Conservation (phyloP, 2,113 vertebrate species). For the Pithys albifrons region DNA sequence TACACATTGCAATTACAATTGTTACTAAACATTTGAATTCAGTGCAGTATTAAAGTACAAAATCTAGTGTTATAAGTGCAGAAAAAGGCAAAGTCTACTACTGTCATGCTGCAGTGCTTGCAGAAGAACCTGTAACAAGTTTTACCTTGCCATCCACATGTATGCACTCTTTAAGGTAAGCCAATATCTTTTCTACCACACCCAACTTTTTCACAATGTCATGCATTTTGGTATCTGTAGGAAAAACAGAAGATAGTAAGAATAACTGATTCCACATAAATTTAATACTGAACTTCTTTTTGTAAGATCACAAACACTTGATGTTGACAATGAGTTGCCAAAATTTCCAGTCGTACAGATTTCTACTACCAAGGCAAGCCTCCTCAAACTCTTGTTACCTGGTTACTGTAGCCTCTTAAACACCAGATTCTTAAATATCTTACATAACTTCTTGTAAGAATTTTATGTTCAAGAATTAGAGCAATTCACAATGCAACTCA, state of each 20-base stretch:
- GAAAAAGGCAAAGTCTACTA: neutral
- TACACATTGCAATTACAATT: neutral
- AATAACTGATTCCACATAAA: neutral
- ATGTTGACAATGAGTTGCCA: neutral
- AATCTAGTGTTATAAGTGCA: neutral
- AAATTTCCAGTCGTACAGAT: neutral
- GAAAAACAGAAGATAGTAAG: neutral
- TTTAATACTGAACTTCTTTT: neutral
- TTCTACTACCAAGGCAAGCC: neutral
- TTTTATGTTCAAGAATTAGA: neutral
- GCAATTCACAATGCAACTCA: neutral
- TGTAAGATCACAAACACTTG: neutral
- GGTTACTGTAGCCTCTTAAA: neutral
- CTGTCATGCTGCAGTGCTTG: neutral
- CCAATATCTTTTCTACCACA: slow-evolving; percentile 81
- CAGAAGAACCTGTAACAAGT: neutral
- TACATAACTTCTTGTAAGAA: neutral
- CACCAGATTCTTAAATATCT: neutral
- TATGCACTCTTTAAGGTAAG: slow-evolving; percentile 80
- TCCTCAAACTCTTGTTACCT: neutral
- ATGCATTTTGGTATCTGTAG: slow-evolving; percentile 87
- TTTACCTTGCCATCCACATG: slow-evolving; percentile 84
- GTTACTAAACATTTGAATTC: neutral
- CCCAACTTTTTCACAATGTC: slow-evolving; percentile 81
- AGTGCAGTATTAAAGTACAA: neutral